Conservation (phyloP, 2,113 vertebrate species). For the Benitochromis conjunctus region DNA sequence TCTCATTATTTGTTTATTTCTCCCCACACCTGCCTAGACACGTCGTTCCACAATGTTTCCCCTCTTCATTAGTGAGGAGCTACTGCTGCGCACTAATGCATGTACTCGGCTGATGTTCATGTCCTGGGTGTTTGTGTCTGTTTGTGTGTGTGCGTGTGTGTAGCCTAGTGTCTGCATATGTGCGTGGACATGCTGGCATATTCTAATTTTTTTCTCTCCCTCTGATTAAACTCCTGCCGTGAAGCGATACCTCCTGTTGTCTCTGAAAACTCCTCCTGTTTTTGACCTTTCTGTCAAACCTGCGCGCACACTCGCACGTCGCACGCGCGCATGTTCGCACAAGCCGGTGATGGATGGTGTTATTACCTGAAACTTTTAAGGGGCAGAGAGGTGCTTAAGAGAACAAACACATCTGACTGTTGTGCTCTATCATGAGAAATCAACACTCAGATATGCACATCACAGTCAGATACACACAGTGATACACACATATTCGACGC, state of each 20-base stretch:
- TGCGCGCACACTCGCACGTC: background rate
- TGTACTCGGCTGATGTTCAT: constrained; percentile 51
- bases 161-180: background rate
- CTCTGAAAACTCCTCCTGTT: constrained; percentile 31
- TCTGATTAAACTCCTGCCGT: constrained; percentile 51
- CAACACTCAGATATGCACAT: constrained; percentile 12
- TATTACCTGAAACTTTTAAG: constrained; percentile 75
- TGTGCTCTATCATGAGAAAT: constrained; percentile 66
- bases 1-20: constrained; percentile 61
- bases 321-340: constrained; percentile 6
- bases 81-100: constrained; percentile 64
- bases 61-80: constrained; percentile 57
- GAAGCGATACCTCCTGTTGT: constrained; percentile 40
- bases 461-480: background rate
- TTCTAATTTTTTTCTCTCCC: background rate
- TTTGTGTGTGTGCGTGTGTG: constrained; percentile 2
- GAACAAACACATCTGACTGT: constrained; percentile 69
- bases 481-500: background rate
- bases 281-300: constrained; percentile 59
- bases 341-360: constrained; percentile 70
- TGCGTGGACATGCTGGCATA: background rate
- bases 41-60: constrained; percentile 46
- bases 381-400: constrained; percentile 67
- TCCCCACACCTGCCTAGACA: constrained; percentile 58
- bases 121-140: constrained; percentile 30